Base-by-base conservation (phyloP, 2,797 vertebrate species). In the Diplodus sargus region DNA sequence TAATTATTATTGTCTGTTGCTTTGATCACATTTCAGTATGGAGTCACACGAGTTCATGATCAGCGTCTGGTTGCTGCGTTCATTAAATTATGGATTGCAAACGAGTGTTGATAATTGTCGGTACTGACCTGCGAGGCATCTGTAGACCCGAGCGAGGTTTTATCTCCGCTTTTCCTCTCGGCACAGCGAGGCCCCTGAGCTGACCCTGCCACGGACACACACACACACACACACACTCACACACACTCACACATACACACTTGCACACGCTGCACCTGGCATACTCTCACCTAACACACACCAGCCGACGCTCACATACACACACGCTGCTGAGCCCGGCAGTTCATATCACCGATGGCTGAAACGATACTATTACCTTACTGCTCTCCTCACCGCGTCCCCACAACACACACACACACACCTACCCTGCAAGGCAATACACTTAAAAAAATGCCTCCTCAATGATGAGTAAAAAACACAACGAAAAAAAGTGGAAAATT, bases 321-420 rank as follows among this genome's bases (percentile, higher is more conserved):
- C 62, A 62, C 61, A 64, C 51, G 42, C 14, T 15, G 2, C 39
- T 65, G 62, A 77, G 4, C 43, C 17, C 69, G 63, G 85, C 67
- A 83, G 83, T 66, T 90, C 84, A 87, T 78, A 84, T 87, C 81
- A 84, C 85, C 78, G 70, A 91, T 88, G 88, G 84, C 74, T 76
- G 70, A 90, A 87, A 83, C 66, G 34, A 79, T 71, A 59, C 4
- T 11, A 4, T 75, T 77, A 81, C 74, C 59, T 79, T 82, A 70
- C 62, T 39, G 79, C 74, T 75, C 47, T 52, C 43, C 28, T 70
- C 57, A 67, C 25, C 0, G n/a, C 42, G 34, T 25, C 47, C 62
- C 20, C 17, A 22, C 10, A 45, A 72, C 68, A 76, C 69, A 68
- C 67, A 68, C 69, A 76, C 74, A 61, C 58, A 63, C 65, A 12